Evolutionary conservation across 2,113 vertebrate species (phyloP).

Genomic region (Riparia riparia): DNA sequence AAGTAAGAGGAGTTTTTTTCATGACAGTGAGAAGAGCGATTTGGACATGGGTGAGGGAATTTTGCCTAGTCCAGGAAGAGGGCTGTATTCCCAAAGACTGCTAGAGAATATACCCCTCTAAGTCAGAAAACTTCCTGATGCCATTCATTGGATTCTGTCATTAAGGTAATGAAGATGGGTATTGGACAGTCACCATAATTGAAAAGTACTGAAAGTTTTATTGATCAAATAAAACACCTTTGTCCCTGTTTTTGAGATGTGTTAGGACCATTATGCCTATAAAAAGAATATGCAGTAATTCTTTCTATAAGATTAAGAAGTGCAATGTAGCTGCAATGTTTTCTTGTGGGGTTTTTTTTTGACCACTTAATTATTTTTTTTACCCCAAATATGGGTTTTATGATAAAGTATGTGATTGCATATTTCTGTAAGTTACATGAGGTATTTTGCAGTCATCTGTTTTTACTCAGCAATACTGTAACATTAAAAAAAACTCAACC

Average conservation of each 20-base stretch:
- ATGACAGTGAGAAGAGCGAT: neutral
- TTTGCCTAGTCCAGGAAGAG: neutral
- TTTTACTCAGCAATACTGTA: neutral
- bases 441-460: neutral
- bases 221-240: neutral
- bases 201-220: neutral
- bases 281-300: neutral
- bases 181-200: fast-evolving
- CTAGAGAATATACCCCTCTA: neutral
- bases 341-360: neutral
- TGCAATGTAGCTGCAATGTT: neutral
- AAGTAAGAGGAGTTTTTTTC: neutral
- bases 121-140: neutral
- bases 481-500: neutral
- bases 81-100: neutral
- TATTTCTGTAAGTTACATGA: neutral
- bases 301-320: neutral
- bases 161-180: neutral
- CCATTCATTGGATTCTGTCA: neutral
- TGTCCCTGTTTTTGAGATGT: neutral
- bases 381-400: neutral
- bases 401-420: neutral
- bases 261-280: neutral
- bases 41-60: neutral
- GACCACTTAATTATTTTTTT: neutral